Percentiles rank a stretch among this genome's conserved stretches.
Evolutionary conservation across 1,140 invertebrate genomes (phyloP).

Genomic region (Glossosoma conforme): DNA sequence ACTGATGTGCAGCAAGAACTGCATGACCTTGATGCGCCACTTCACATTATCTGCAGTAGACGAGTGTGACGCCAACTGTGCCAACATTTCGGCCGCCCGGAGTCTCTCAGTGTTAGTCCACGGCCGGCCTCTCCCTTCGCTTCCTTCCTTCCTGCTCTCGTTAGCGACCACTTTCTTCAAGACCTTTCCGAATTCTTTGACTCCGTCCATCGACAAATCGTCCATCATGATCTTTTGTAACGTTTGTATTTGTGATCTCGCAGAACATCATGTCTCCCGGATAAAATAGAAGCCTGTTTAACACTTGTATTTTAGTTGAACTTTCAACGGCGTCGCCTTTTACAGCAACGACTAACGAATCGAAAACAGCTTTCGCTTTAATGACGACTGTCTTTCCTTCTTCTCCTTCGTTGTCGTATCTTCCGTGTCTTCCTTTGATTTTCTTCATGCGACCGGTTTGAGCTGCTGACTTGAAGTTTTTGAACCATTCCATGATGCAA

Average conservation of each 20-base stretch:
- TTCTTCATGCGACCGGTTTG: conserved; percentile 44
- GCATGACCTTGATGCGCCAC: conserved; percentile 62
- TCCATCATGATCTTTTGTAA: conserved; percentile 57
- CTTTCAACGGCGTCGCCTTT: conserved; percentile 46
- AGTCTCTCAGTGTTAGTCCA: conserved; percentile 64
- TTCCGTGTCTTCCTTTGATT: conserved; percentile 16
- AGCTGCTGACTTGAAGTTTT: conserved; percentile 45
- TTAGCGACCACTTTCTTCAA: conserved; percentile 55
- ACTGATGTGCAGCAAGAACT: conserved; percentile 58
- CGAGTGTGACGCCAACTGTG: conserved; percentile 59
- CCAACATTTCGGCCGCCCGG: conserved; percentile 60
- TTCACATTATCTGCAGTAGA: conserved; percentile 53
- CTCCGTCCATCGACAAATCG: conserved; percentile 53
- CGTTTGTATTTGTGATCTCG: conserved; percentile 60
- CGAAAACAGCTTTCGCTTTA: conserved; percentile 52
- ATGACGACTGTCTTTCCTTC: conserved; percentile 51
- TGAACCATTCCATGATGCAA: conserved; percentile 53
- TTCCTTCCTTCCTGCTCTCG: conserved; percentile 48
- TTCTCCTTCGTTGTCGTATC: conserved; percentile 36
- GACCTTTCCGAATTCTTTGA: conserved; percentile 56
- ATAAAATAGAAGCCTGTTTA: conserved; percentile 59
- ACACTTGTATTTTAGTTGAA: conserved; percentile 50
- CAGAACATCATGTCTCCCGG: conserved; percentile 67
- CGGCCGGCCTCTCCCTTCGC: conserved; percentile 42
- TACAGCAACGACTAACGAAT: conserved; percentile 46